Evolutionary conservation across 1,140 invertebrate species (phyloP).

Genomic region (Brachionus angularis): DNA sequence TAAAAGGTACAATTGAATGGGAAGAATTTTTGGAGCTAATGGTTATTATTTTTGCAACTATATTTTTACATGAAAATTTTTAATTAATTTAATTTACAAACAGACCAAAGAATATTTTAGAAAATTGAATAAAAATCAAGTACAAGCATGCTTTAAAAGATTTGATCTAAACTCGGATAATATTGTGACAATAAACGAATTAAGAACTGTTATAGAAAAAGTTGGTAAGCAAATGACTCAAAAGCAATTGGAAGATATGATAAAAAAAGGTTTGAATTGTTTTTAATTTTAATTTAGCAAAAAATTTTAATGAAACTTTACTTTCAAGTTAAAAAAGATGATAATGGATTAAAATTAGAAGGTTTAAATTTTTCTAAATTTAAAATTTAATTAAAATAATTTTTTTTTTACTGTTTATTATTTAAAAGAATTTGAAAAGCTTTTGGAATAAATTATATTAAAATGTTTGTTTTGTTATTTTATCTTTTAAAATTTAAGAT

Average conservation of each 20-base stretch:
- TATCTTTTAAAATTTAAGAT: no score
- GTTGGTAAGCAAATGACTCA: slow-evolving; percentile 41
- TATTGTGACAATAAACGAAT: slow-evolving; percentile 21
- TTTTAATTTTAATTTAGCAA: not conserved
- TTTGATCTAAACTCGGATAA: slow-evolving; percentile 28
- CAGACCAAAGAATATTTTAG: slow-evolving; percentile 9
- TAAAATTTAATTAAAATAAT: not conserved
- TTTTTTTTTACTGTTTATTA: no score
- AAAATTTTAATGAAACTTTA: not conserved
- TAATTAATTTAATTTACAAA: not conserved
- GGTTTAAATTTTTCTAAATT: not conserved
- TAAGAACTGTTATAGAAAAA: slow-evolving; percentile 26
- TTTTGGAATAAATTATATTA: no score
- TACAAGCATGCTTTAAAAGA: slow-evolving; percentile 17
- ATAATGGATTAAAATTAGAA: slow-evolving; percentile 10
- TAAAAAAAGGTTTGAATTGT: not conserved
- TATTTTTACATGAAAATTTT: not conserved
- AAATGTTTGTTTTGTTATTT: no score
- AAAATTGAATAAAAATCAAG: slow-evolving; percentile 23
- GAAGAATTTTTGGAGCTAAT: slow-evolving; percentile 40
- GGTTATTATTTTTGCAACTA: not conserved
- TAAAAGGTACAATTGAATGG: slow-evolving; percentile 42
- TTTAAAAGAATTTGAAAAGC: slow-evolving; percentile 33
- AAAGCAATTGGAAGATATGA: slow-evolving; percentile 39
- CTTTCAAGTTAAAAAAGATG: not conserved